Evolutionary conservation across 2,113 vertebrate species (phyloP), one percentile per base, ranked within the genome.

Genomic region (Regulus satrapa): DNA sequence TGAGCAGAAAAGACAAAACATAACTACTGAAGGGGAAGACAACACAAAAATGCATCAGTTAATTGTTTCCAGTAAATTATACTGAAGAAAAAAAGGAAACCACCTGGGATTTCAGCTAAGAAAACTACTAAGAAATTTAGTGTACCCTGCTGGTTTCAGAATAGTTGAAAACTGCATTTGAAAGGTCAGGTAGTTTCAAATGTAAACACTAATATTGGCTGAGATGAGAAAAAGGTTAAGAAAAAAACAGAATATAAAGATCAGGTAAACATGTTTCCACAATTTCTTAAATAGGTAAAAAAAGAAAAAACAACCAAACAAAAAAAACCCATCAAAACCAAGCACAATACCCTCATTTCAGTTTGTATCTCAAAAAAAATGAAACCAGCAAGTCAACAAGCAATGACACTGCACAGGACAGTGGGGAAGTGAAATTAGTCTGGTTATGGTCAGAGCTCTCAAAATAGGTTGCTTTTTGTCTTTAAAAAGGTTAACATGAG

Each of bases 1-100:
- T 97, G 97, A 97, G 98, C 97, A 98, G 97, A 98, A 97, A 97
- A 98, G 97, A 96, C 98, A 97, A 98, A 98, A 98, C 97, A 97
- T 97, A 98, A 97, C 92, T 98, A 98, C 97, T 97, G 88, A 97
- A 94, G 91, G 89, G 93, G 82, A 90, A 97, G 94, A 97, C 96
- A 98, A 98, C 97, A 98, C 97, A 98, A 97, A 98, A 98, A 97
- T 94, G 94, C 95, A 97, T 97, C 92, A 96, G 81, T 97, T 97
- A 97, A 96, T 97, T 95, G 63, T 95, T 97, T 97, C 96, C 96
- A 92, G 95, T 97, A 98, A 98, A 92, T 97, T 97, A 98, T 97
- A 97, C 92, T 95, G 85, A 97, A 96, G 78, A 81, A 78, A 89
- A 90, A 97, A 88, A 69, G 59, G 54, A 80, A 97, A 95, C 85